phyloP scores from a whole-genome alignment of 2,113 vertebrate species.

The Lepisosteus oculatus region DNA sequence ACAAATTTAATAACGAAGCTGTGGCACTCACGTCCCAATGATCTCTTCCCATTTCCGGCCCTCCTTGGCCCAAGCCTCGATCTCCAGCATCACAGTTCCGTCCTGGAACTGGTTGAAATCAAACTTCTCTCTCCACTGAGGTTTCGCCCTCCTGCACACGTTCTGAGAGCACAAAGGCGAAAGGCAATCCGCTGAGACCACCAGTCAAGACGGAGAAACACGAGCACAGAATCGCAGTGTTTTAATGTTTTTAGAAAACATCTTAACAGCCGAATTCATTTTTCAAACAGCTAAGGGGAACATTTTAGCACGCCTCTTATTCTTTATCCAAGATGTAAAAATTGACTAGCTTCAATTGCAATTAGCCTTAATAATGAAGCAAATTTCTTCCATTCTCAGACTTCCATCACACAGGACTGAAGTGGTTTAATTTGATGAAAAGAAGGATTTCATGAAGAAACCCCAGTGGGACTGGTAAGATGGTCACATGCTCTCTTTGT shows the following conservation, averaged over 20 bases:
- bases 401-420: constrained; percentile 50
- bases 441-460: too few relatives aligned
- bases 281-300: constrained; percentile 45
- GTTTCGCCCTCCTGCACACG: constrained; percentile 89
- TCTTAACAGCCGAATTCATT: constrained; percentile 59
- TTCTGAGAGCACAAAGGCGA: constrained; percentile 69
- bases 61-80: constrained; percentile 86
- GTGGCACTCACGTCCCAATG: constrained; percentile 84
- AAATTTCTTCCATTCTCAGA: constrained; percentile 36
- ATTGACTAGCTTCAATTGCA: constrained; percentile 74
- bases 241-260: constrained; percentile 45
- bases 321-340: constrained; percentile 65
- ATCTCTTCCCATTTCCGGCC: constrained; percentile 84
- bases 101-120: constrained; percentile 97
- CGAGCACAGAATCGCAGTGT: constrained; percentile 10
- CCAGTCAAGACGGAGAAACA: constrained; percentile 10
- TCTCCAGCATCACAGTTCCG: constrained; percentile 86
- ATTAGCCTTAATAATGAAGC: constrained; percentile 74
- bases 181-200: background rate
- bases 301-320: constrained; percentile 39
- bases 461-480: too few relatives aligned
- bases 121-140: constrained; percentile 96
- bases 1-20: background rate
- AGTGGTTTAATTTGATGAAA: constrained; percentile 45
- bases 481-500: too few relatives aligned